Conservation (phyloP, 2,113 vertebrate genomes). For the Triplophysa dalaica region DNA sequence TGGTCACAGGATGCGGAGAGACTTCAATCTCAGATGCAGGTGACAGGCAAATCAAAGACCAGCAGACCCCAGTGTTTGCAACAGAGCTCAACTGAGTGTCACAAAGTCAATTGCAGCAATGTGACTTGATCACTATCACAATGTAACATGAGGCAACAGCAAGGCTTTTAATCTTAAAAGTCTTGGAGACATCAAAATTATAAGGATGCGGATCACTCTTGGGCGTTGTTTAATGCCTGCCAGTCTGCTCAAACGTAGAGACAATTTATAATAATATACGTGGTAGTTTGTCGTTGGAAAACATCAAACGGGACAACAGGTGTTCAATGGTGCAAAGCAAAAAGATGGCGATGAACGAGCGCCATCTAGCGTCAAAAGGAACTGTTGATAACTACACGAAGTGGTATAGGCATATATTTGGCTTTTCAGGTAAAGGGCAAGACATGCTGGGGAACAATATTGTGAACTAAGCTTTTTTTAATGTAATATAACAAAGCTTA, state of each 20-base stretch:
- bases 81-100: background rate
- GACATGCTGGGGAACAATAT: background rate
- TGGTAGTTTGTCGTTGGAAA: background rate
- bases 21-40: slow-evolving; percentile 20
- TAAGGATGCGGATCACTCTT: background rate
- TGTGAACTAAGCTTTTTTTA: background rate
- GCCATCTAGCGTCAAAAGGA: slow-evolving; percentile 21
- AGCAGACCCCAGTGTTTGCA: slow-evolving; percentile 6
- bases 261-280: background rate
- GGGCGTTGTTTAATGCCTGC: background rate
- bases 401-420: no score
- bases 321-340: background rate
- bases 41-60: slow-evolving; percentile 24
- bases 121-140: slow-evolving; percentile 23
- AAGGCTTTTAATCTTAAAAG: background rate
- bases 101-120: slow-evolving; percentile 32
- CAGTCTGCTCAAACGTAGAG: background rate
- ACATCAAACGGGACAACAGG: background rate
- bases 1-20: background rate
- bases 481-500: no score
- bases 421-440: background rate
- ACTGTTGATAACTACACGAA: background rate
- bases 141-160: background rate
- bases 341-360: background rate
- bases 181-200: background rate